phyloP scores from a whole-genome alignment of 2,797 vertebrate genomes.

The Ciconia nigra region DNA sequence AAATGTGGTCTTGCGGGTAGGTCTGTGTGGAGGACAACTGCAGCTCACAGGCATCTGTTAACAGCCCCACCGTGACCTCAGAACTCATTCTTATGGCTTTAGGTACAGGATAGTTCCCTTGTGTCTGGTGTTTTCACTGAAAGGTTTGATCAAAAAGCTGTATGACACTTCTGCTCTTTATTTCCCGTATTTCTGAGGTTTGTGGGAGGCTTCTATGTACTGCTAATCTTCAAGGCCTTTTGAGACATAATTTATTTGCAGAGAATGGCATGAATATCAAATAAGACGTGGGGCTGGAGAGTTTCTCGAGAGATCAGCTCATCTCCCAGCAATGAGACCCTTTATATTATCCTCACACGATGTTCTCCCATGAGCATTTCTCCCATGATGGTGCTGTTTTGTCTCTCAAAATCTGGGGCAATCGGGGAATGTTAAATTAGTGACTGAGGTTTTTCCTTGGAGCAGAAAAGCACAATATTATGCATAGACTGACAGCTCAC shows the following conservation, averaged over 20 bases:
- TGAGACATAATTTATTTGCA: not conserved
- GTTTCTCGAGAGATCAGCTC: not conserved
- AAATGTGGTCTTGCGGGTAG: not conserved
- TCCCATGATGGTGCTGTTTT: not conserved
- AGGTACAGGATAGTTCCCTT: not conserved
- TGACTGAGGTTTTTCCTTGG: not conserved
- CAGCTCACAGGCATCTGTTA: not conserved
- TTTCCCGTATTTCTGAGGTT: not conserved
- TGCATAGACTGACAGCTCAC: not conserved
- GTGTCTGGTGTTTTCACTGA: not conserved
- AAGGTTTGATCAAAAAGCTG: not conserved
- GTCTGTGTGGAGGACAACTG: not conserved
- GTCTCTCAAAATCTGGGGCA: not conserved
- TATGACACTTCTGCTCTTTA: not conserved
- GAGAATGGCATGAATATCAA: not conserved
- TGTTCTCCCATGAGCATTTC: not conserved
- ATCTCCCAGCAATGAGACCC: not conserved
- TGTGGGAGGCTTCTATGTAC: not conserved
- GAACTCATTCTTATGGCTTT: not conserved
- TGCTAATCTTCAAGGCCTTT: not conserved
- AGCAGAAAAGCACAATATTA: not conserved
- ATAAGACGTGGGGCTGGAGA: not conserved
- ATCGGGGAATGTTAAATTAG: not conserved
- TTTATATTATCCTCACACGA: not conserved
- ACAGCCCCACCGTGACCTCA: rapidly evolving